Percentiles rank a stretch among this genome's conserved stretches.
These are phyloP conservation scores for Acomys russatus DNA, from an alignment of 2,797 vertebrate genomes.

Conservation along the genomic window DNA sequence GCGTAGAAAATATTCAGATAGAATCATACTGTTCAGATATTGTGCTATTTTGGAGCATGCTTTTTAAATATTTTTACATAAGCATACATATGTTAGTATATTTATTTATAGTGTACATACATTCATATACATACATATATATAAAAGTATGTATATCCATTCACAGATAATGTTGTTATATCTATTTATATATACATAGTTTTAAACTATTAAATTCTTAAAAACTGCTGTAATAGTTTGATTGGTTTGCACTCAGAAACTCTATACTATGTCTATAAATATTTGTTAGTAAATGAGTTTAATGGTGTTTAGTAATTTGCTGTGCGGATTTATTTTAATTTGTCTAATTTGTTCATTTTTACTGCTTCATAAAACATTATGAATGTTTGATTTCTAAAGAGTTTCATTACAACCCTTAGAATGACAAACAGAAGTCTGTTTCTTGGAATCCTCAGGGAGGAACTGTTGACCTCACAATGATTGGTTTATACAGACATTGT, in stretches of 20 bases:
- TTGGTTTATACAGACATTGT: background rate
- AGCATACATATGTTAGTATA: background rate
- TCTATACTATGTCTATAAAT: slow-evolving; percentile 17
- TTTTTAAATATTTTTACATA: background rate
- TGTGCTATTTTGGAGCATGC: background rate
- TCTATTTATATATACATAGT: background rate
- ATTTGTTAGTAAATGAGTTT: background rate
- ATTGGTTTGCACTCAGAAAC: slow-evolving; percentile 36
- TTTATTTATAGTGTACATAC: background rate
- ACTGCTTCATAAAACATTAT: slow-evolving; percentile 33
- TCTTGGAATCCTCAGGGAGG: background rate
- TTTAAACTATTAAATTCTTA: background rate
- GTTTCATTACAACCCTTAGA: background rate
- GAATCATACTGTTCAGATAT: background rate
- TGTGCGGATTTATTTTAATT: background rate
- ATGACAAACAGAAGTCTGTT: background rate
- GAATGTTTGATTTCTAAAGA: slow-evolving; percentile 17
- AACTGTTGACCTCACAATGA: background rate
- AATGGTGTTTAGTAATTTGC: background rate
- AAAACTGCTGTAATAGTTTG: background rate
- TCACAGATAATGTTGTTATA: background rate
- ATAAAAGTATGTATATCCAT: background rate
- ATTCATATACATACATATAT: background rate
- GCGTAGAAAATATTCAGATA: background rate
- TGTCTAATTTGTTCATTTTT: background rate